Evolutionary conservation across 2,888 invertebrate species (phyloP).

Genomic region (Seira sanloemensis): DNA sequence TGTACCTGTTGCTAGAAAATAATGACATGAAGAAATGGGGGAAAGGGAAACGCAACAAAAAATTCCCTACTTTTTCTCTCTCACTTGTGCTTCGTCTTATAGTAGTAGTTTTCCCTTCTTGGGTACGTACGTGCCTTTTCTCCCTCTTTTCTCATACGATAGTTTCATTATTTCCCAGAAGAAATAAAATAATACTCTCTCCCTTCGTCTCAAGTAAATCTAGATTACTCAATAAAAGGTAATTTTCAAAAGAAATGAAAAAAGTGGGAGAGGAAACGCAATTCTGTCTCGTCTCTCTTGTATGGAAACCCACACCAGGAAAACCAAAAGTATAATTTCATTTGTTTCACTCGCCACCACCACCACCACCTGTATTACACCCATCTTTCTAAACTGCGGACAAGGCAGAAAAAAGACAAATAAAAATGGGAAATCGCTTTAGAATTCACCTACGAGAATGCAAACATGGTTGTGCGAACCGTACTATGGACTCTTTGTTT

Average conservation of each 20-base stretch:
- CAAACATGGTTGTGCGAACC: not conserved
- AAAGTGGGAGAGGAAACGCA: not conserved
- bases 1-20: slow-evolving; percentile 58
- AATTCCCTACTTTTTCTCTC: not conserved
- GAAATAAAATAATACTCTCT: not conserved
- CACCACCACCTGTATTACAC: not conserved
- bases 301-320: not conserved
- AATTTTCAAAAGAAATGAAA: slow-evolving; percentile 45
- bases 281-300: not conserved
- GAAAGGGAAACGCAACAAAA: not conserved
- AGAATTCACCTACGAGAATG: not conserved
- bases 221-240: slow-evolving; percentile 23
- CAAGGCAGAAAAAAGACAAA: not conserved
- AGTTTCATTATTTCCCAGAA: not conserved
- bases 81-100: not conserved
- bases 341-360: not conserved
- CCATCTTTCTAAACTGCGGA: too few species aligned
- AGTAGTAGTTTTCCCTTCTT: not conserved
- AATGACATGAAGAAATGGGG: not conserved
- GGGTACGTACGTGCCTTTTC: slow-evolving; percentile 7
- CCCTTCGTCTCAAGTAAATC: not conserved
- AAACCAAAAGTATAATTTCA: not conserved
- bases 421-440: not conserved
- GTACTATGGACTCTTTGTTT: too few species aligned
- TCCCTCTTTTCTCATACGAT: not conserved